A percentile compares a stretch with the other conserved stretches of the same genome.
phyloP scores from a whole-genome alignment of 2,113 vertebrate species.

The Nothoprocta pentlandii region DNA sequence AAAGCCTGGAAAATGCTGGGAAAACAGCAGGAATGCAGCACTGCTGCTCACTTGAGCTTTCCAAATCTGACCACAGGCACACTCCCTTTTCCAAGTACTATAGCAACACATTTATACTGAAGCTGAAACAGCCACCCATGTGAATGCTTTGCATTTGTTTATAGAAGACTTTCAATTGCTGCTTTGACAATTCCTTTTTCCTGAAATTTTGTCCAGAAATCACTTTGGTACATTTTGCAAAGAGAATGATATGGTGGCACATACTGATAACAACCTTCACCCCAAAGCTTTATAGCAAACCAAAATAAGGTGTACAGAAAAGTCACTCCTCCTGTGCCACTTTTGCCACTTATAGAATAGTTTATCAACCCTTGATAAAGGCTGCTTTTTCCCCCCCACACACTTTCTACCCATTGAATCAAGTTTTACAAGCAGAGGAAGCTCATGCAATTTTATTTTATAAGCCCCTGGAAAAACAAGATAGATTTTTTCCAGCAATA shows the following conservation, averaged over 20 bases:
- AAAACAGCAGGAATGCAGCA: background rate
- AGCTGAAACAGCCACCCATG: background rate
- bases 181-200: no score
- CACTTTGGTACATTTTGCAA: no score
- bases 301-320: background rate
- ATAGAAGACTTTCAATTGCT: no score
- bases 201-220: no score
- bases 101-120: background rate
- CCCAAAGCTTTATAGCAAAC: background rate
- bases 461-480: conserved; percentile 19
- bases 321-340: background rate
- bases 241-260: background rate
- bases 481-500: conserved; percentile 1
- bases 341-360: background rate
- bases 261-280: background rate
- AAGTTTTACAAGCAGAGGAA: background rate
- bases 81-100: background rate
- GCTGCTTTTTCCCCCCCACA: background rate
- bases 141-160: background rate
- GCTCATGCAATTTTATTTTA: background rate
- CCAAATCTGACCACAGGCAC: background rate
- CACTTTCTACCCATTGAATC: background rate
- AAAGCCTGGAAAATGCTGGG: background rate
- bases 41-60: background rate
- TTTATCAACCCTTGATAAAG: background rate